Conservation (phyloP, 2,113 vertebrate species). For the Bolborhynchus lineola region DNA sequence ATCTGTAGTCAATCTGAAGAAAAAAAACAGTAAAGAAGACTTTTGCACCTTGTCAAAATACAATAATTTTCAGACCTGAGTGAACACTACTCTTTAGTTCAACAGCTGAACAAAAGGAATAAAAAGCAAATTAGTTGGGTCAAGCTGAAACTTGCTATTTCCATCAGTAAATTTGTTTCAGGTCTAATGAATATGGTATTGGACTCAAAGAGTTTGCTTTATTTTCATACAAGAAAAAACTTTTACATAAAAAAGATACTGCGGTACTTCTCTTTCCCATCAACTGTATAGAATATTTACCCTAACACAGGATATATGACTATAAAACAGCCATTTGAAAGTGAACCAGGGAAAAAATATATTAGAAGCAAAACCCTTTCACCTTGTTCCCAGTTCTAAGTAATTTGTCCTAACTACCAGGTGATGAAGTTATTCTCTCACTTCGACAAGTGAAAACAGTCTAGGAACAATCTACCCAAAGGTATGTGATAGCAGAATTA, state of each 20-base stretch:
- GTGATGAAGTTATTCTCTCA: not conserved
- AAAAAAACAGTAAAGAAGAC: not conserved
- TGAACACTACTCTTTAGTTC: not conserved
- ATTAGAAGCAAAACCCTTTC: not conserved
- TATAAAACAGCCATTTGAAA: not conserved
- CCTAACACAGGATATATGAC: not conserved
- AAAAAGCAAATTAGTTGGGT: not conserved
- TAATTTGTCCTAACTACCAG: not conserved
- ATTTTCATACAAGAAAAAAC: not conserved
- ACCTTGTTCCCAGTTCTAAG: not conserved
- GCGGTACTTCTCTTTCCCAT: not conserved
- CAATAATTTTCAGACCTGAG: not conserved
- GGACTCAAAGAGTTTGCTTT: not conserved
- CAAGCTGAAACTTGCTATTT: not conserved
- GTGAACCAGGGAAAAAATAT: not conserved
- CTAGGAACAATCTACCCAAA: not conserved
- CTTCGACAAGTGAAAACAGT: not conserved
- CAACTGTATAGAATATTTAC: not conserved
- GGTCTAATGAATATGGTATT: not conserved
- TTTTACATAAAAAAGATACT: not conserved
- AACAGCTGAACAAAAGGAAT: not conserved
- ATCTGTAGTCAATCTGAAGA: not conserved
- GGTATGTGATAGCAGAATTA: not conserved
- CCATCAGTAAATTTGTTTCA: not conserved
- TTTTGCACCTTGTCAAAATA: constrained; percentile 6